Base-by-base conservation (phyloP, 2,888 invertebrate species). In the Holacanthella duospinosa region DNA sequence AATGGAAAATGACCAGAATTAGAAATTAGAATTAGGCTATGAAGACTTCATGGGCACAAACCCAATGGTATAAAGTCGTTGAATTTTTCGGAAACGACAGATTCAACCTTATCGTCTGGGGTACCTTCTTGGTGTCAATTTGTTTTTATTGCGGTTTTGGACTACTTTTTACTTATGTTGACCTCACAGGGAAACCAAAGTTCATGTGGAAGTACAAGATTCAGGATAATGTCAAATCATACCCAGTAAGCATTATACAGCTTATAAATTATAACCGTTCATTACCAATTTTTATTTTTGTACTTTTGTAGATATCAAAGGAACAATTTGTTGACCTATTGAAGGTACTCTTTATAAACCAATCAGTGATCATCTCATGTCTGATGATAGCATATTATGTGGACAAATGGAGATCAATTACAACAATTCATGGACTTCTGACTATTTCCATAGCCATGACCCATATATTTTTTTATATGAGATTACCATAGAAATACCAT, bases 61-160 rank as follows among this genome's bases (percentile, higher is more conserved):
- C 85, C 9, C 84, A 84, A 74, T 90, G 89, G 89, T 86, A 87
- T 74, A 83, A 82, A 75, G 82, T 89, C 71, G 78, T 87, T 68
- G 82, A 85, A 72, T 67, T 71, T 75, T 77, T 75, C 74, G 80
- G 79, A 24, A 85, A 86, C 74, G 84, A 87, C 77, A 84, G 85
- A 0, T 80, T 82, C 67, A 79, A 80, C 2, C 77, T 88, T 62
- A 85, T 84, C 82, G 82, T 86, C 16, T 81, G 82, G 82, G 83
- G 82, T n/a, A 79, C 81, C 0, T 76, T 78, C 65, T 68, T 78
- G 24, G 78, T 88, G 59, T 84, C 85, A 1, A 81, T 84, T 71
- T 75, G 80, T 25, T 85, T 87, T 0, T 90, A 89, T 77, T 89
- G 89, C 89, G 72, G 82, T 1, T 80, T 86, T 71, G 89, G 89